These are phyloP conservation scores for Trichogramma evanescens DNA, from an alignment of 2,888 invertebrate species.

Conservation along the genomic window DNA sequence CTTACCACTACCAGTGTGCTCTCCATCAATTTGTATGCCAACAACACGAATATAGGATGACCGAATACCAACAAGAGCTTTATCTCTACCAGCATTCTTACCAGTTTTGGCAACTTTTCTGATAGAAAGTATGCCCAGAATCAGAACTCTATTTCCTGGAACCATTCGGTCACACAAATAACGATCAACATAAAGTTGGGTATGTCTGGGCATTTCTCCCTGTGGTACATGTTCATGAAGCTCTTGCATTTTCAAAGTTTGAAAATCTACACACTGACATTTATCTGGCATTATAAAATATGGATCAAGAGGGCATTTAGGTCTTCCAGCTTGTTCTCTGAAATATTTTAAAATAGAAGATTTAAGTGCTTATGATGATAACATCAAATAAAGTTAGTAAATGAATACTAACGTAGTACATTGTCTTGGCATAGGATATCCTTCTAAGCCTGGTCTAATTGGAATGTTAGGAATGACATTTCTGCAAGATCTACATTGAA, in stretches of 20 bases:
- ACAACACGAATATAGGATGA: constrained; percentile 91
- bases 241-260: constrained; percentile 95
- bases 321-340: constrained; percentile 86
- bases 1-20: constrained; percentile 62
- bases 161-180: constrained; percentile 90
- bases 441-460: constrained; percentile 92
- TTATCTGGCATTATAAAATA: constrained; percentile 98
- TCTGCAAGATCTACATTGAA: constrained; percentile 92
- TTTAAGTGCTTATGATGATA: not conserved
- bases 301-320: constrained; percentile 93
- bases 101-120: constrained; percentile 70
- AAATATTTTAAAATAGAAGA: constrained; percentile 4
- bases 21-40: constrained; percentile 81
- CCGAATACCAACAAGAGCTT: constrained; percentile 82
- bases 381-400: not conserved
- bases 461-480: constrained; percentile 81
- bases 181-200: constrained; percentile 90
- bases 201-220: constrained; percentile 95
- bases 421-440: constrained; percentile 88
- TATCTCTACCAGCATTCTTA: constrained; percentile 64
- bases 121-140: constrained; percentile 94
- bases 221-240: constrained; percentile 89
- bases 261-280: constrained; percentile 95
- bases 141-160: constrained; percentile 89
- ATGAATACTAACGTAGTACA: constrained; percentile 72